Percentiles rank a stretch among this genome's conserved stretches.
These are phyloP conservation scores for Triplophysa siluroides DNA, from an alignment of 2,113 vertebrate genomes.

Conservation along the genomic window DNA sequence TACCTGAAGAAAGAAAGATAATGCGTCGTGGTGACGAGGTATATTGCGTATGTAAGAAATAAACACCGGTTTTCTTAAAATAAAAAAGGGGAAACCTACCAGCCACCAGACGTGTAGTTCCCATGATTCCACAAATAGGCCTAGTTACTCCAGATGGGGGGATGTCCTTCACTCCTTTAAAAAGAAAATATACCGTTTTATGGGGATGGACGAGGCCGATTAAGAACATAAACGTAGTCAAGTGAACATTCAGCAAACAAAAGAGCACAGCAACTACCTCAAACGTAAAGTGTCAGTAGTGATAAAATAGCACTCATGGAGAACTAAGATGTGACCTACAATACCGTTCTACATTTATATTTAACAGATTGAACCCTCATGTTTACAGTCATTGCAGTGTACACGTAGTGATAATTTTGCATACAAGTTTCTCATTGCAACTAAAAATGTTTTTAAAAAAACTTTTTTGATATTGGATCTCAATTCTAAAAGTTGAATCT, in stretches of 20 bases:
- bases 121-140: slow-evolving; percentile 92
- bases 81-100: slow-evolving; percentile 70
- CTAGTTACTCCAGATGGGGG: slow-evolving; percentile 91
- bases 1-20: slow-evolving; percentile 74
- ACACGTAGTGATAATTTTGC: too few species aligned
- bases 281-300: background rate
- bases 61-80: too few species aligned
- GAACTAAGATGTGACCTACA: background rate
- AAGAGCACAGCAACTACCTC: background rate
- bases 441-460: too few species aligned
- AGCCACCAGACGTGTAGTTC: slow-evolving; percentile 92
- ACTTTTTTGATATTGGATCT: too few species aligned
- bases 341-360: too few species aligned
- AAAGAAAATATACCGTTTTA: slow-evolving; percentile 31
- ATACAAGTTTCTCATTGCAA: too few species aligned
- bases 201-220: background rate
- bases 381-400: too few species aligned
- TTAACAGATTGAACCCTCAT: too few species aligned
- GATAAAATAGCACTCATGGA: background rate
- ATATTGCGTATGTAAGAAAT: background rate
- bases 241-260: background rate
- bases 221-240: background rate
- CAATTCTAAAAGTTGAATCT: background rate
- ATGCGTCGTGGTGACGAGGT: background rate
- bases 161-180: slow-evolving; percentile 87